Base-by-base conservation (phyloP, 2,797 vertebrate genomes). In the Lophotriccus pileatus region DNA sequence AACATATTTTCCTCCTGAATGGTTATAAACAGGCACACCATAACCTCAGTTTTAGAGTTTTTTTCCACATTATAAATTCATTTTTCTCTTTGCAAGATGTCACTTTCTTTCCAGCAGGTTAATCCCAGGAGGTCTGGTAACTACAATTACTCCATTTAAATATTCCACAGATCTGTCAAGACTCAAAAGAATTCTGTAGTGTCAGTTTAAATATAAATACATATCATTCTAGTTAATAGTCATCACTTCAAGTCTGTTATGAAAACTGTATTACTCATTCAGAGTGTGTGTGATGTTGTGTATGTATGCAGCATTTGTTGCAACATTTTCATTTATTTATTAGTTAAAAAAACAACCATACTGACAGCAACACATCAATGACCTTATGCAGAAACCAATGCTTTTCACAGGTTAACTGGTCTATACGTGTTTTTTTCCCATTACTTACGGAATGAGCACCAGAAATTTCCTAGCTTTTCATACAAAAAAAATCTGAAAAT, bases 171-270 rank as follows among this genome's bases (percentile, higher is more conserved):
- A 97, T 97, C 98, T 97, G 97, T 98, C 98, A 98, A 98, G 98
- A 96, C 84, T 98, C 97, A 96, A 98, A 98, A 98, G 96, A 97
- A 97, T 97, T 98, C 97, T 96, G 97, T 98, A 94, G 97, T 98
- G 97, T 98, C 98, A 98, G 97, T 97, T 98, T 97, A 97, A 98
- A 97, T 98, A 98, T 97, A 98, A 98, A 98, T 98, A 98, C 97
- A 97, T 98, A 96, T 98, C 98, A 97, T 98, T 97, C 97, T 90
- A 97, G 94, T 95, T 98, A 98, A 98, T 98, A 97, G 96, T 97
- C 96, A 96, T 97, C 96, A 96, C 97, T 98, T 97, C 96, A 97
- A 97, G 87, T 96, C 95, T 97, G 96, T 97, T 97, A 97, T 96
- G 96, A 98, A 98, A 98, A 97, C 96, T 93, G 86, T 84, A 92